Evolutionary conservation across 2,888 invertebrate species (phyloP), one percentile per base, ranked within the genome.

Genomic region (Polyommatus iphigenia): DNA sequence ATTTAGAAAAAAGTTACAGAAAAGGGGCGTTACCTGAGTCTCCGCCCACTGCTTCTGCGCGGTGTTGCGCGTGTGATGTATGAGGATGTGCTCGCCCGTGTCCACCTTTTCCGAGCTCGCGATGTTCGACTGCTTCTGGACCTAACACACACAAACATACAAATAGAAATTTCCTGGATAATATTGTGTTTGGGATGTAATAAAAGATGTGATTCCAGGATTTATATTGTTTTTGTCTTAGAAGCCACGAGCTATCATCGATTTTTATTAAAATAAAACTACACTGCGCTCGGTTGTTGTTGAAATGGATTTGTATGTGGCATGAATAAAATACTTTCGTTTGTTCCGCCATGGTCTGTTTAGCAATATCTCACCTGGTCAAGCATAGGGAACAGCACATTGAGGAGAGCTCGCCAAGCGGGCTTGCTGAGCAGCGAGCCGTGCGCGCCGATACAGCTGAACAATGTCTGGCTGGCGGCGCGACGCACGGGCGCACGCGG

Each of bases 31-130:
- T 83, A 96, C 97, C 95, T 99, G 98, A 0, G 99, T 99, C 91
- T 99, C 99, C 0, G 99, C 99, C 99, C 99, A 99, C 87, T 99
- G 99, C 85, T 99, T 99, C 90, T 99, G 99, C 76, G 99, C 99
- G 0, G 99, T 99, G 90, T 99, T 99, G 79, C 99, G 95, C 0
- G 99, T 98, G 91, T 99, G 99, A 90, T 99, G 99, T 84, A 99
- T 99, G 6, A 99, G 95, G 82, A 99, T 98, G 87, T 98, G 99
- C 79, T 97, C 98, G 72, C 98, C 98, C 0, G 98, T 97, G 86
- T 98, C 98, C 76, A 98, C 98, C 87, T 97, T 97, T 85, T 96
- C 96, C 20, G 95, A 96, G 82, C 96, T 96, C 0, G 96, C 96
- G 50, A 96, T 96, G 83, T 95, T 96, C 0, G 96, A 96, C 71